Evolutionary conservation across 30 jellyfish, hydroid and myxozoan genomes (phyloP).

Genomic region (Cassiopea andromeda): DNA sequence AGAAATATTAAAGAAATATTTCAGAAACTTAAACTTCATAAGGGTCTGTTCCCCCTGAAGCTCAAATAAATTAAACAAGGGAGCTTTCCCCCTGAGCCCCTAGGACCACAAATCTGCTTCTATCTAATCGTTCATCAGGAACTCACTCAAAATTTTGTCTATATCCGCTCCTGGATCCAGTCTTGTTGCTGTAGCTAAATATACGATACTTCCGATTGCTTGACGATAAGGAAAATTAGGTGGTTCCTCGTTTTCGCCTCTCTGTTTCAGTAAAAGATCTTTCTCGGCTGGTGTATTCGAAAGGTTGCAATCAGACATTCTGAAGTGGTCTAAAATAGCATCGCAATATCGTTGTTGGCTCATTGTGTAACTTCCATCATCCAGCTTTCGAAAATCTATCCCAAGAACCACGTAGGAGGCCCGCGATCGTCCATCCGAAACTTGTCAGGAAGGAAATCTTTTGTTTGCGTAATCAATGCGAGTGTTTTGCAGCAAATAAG

Average conservation of each 20-base stretch:
- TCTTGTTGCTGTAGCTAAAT: slow-evolving; percentile 45
- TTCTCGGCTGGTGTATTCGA: slow-evolving; percentile 44
- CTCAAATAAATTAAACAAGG: too few species aligned
- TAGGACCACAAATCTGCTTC: too few species aligned
- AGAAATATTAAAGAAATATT: too few species aligned
- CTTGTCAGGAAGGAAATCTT: not conserved
- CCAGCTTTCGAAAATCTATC: slow-evolving; percentile 6
- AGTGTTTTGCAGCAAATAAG: slow-evolving; percentile 11
- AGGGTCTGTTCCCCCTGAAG: too few species aligned
- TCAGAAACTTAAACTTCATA: too few species aligned
- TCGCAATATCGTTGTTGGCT: slow-evolving; percentile 26
- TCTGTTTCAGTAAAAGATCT: not conserved
- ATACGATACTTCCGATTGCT: slow-evolving; percentile 42
- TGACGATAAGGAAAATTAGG: slow-evolving; percentile 19
- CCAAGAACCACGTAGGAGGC: slow-evolving; percentile 19
- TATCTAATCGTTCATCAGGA: too few species aligned
- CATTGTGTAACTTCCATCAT: slow-evolving; percentile 19
- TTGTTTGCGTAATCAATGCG: slow-evolving; percentile 4
- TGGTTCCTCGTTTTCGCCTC: slow-evolving; percentile 17
- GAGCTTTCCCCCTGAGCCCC: too few species aligned
- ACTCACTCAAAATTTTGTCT: too few species aligned
- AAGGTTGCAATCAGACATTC: slow-evolving; percentile 24
- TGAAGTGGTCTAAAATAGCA: slow-evolving; percentile 34
- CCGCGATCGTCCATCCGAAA: slow-evolving; percentile 36
- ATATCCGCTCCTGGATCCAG: not conserved